Base-by-base conservation (phyloP, 2,113 vertebrate genomes). In the Stomatorhinus ivindoensis region DNA sequence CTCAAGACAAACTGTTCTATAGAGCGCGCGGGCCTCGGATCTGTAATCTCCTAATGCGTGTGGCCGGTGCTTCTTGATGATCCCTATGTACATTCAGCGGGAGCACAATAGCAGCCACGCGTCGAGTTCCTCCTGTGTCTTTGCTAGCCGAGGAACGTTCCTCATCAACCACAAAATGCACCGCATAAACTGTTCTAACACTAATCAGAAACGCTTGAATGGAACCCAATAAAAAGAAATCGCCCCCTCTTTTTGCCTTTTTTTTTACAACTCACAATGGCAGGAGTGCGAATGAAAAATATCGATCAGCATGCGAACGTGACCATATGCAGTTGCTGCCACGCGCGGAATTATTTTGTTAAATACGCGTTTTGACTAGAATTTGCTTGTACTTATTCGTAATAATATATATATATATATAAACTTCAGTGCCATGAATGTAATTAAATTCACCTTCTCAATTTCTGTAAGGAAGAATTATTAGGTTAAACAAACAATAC, bases 271-370 rank as follows among this genome's bases (percentile, higher is more conserved):
- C 92, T 92, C 93, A 92, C 90, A 92, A 19, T 58, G 95, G 92
- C 95, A 90, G 91, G 90, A 94, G 94, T 91, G 86, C 90, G 92
- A 93, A 93, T 93, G 92, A 92, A 90, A 91, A 93, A 94, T 95
- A 97, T 97, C 95, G 96, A 97, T 95, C 96, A 92, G 92, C 65
- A 95, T 95, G 95, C 96, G 96, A 96, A 96, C 93, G 94, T 93
- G 95, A 92, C 88, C 95, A 95, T 95, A 96, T 95, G 95, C 93
- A 94, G 91, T 92, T 91, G 87, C 19, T 24, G 92, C 90, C 92
- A 92, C 93, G 92, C 92, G 91, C 91, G 94, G 86, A 93, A 92
- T 51, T 89, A 42, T 89, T 89, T 61, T 61, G 24, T 61, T n/a
- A 87, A 42, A 46, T 88, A 50, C 27, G 61, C 27, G 31, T 61